Evolutionary conservation across 2,113 vertebrate genomes (phyloP).

Genomic region (Deroptyus accipitrinus): DNA sequence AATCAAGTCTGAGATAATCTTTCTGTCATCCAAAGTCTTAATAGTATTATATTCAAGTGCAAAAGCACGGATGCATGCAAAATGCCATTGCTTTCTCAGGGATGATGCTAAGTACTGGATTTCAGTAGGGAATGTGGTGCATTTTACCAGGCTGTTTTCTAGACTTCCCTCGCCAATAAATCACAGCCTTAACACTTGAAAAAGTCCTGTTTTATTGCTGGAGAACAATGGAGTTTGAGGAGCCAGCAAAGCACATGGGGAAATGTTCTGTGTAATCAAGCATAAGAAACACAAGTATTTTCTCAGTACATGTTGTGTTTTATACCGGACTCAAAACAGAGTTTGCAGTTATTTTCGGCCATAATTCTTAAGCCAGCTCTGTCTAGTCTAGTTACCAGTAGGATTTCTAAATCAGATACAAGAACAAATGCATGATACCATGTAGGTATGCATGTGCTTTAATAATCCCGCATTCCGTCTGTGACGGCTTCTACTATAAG

Average conservation of each 20-base stretch:
- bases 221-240: background rate
- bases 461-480: background rate
- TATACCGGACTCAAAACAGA: background rate
- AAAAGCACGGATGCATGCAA: background rate
- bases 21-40: background rate
- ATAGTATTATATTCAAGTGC: background rate
- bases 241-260: background rate
- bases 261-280: background rate
- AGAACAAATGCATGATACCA: background rate
- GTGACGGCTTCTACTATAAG: background rate
- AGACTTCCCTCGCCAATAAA: background rate
- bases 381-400: background rate
- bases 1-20: background rate
- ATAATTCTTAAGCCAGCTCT: background rate
- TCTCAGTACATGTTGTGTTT: background rate
- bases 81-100: background rate
- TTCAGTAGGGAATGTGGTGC: background rate
- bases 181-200: background rate
- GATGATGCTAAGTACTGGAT: background rate
- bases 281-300: background rate
- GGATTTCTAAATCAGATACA: background rate
- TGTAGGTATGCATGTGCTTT: background rate
- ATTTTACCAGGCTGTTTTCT: background rate
- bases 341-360: background rate
- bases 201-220: background rate